Evolutionary conservation across 1,140 invertebrate species (phyloP), one percentile per base, ranked within the genome.

Genomic region (Microplitis demolitor): DNA sequence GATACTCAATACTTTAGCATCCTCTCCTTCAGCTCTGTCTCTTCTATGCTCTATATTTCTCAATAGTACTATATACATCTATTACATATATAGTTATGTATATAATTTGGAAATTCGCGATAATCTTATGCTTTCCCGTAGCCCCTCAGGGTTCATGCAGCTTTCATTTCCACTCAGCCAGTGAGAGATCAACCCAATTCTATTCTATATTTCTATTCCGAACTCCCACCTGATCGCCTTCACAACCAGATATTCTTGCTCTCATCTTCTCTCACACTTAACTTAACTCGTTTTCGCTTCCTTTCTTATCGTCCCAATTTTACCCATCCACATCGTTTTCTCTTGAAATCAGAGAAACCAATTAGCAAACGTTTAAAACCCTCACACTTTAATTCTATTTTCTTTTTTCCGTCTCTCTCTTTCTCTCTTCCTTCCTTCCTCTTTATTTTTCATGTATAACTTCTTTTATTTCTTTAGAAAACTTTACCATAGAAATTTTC

Each of bases 221-320:
- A 50, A 72, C 66, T 66, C 70, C 70, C 56, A 58, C 11, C 61
- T 66, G 63, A 72, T 72, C 63, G 70, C 63, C 63, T 56, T 60
- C 63, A 34, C n/a, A 39, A 34, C 16, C 54, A 64, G 54, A 66
- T 66, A 58, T 54, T 69, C 24, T 35, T 35, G 53, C n/a, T 35
- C 54, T 14, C 54, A 6, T 58, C 11, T 61, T 31, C 58, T 33
- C 31, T 16, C 33, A 31, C 33, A 13, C 24, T 61, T 16, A 45
- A 66, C 24, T 66, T 51, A 37, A 6, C 16, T 58, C 16, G 16
- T 16, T 24, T 24, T 3, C 24, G 9, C 16, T 58, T 24, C 24
- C 24, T 58, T 11, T 16, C 24, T 58, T 24, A 24, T 9, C 50
- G 53, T 39, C 53, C 66, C 66, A 67, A 50, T 67, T 67, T 16